Evolutionary conservation across 2,113 vertebrate genomes (phyloP), one percentile per base, ranked within the genome.

Genomic region (Pao palembangensis): DNA sequence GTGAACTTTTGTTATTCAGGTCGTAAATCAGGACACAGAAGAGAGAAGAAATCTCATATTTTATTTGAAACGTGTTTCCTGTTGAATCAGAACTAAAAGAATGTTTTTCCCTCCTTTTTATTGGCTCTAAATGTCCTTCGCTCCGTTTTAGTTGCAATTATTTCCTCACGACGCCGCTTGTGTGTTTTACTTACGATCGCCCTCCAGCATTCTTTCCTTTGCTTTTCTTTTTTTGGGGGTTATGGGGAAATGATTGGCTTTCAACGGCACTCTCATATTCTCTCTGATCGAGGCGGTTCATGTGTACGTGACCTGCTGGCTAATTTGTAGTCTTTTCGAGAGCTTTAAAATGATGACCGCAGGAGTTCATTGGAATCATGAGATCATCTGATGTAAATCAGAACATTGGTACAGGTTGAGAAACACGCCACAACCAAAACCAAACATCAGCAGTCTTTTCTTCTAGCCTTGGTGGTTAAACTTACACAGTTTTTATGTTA

Each of bases 1-100:
- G 20, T 82, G 80, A 83, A 79, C 70, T 83, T 6, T 79, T 80
- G 52, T 28, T 67, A 71, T 63, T 69, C 71, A 62, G 48, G 43
- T 25, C 3, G 23, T 25, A 25, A 25, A 25, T 25, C 23, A 25
- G 23, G 23, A 28, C 25, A 28, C 25, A 28, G 25, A 5, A 28
- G 25, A 28, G 6, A 28, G 25, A 28, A 6, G 25, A 5, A 28
- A 28, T 28, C 25, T 28, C 25, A 28, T 28, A 3, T 28, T 38
- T 38, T 51, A 31, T 43, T 59, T 15, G 18, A 23, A 50, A 51
- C 43, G 12, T 20, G 34, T 28, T 28, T 25, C 70, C 61, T 52
- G 43, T 44, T 44, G 3, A 14, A 11, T 15, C 16, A 15, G 16
- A 46, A 15, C 14, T 16, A 4, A 46, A 46, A n/a, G 14, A 6